Evolutionary conservation across 37 sponge, comb jelly and placozoan species (phyloP), one percentile per base, ranked within the genome.

Genomic region (Aplysina aerophoba): DNA sequence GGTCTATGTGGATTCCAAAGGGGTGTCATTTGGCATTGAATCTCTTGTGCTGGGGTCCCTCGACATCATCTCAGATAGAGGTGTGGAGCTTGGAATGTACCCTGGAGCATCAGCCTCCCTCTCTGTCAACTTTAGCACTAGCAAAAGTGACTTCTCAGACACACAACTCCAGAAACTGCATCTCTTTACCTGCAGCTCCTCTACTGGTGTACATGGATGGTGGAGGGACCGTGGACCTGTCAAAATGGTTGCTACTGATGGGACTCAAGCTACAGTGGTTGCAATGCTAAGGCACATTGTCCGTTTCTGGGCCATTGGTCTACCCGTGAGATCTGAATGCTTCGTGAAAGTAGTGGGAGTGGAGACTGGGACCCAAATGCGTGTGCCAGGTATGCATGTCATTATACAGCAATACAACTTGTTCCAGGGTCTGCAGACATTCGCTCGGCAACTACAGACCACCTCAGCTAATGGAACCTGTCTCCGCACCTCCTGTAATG

Each of bases 391-490:
- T 15, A 36, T 75, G 78, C 44, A 50, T 31, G 78, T 75, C 21
- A 50, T 75, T 50, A 17, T 75, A 8, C 25, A 50, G 40, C 78
- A 75, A 75, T 16, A 50, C 53, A 75, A 50, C 53, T 13, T 25
- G 0, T 75, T 75, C 38, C 44, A 75, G 40, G 78, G 78, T 17
- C 6, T 40, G 0, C 44, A 2, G 24, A 75, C 78, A 21, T 75
- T 75, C 12, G n/a, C 78, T 53, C 78, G 54, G 53, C 44, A 75
- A 36, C 37, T 36, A 19, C 25, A 75, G 21, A 75, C 53, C 22
- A 75, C 78, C 25, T 75, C 53, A n/a, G 78, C 54, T 19, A 50
- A 75, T 75, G 78, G 78, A 8, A 75, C 78, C 16, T 75, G 78
- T 16, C 0, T 75, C 22, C 78, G 25, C 2, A 75, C 78, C 1